These are phyloP conservation scores for Orientallactaga sibirica DNA, from an alignment of 2,797 vertebrate species.

Conservation along the genomic window DNA sequence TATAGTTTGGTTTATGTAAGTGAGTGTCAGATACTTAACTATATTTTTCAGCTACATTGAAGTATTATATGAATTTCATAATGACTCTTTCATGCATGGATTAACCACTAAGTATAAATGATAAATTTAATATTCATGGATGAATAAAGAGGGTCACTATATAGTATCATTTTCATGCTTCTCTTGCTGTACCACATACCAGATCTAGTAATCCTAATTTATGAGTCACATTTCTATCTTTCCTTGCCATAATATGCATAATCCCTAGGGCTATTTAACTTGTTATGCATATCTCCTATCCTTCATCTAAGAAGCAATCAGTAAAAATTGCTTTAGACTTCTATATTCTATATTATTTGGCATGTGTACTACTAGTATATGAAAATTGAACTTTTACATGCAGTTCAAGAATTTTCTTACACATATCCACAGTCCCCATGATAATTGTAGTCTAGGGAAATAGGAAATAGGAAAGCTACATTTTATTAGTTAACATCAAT, in stretches of 20 bases:
- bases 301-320: conserved; percentile 70
- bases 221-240: conserved; percentile 75
- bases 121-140: conserved; percentile 91
- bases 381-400: conserved; percentile 72
- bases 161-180: conserved; percentile 86
- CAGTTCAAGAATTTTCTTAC: conserved; percentile 76
- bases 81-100: conserved; percentile 90
- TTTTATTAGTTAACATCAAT: conserved; percentile 73
- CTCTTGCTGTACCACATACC: conserved; percentile 85
- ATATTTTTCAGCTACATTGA: conserved; percentile 62
- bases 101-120: conserved; percentile 90
- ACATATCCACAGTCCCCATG: conserved; percentile 74
- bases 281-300: conserved; percentile 62
- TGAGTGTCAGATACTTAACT: conserved; percentile 61
- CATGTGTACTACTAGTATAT: conserved; percentile 62
- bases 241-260: conserved; percentile 63
- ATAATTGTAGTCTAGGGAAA: conserved; percentile 73
- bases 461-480: conserved; percentile 53
- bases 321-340: conserved; percentile 74
- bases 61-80: conserved; percentile 88
- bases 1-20: conserved; percentile 59
- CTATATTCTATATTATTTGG: conserved; percentile 74
- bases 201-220: conserved; percentile 84
- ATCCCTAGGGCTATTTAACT: conserved; percentile 72
- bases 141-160: conserved; percentile 87